Evolutionary conservation across 1,140 invertebrate species (phyloP), one percentile per base, ranked within the genome.

Genomic region (Leucophenga varia): DNA sequence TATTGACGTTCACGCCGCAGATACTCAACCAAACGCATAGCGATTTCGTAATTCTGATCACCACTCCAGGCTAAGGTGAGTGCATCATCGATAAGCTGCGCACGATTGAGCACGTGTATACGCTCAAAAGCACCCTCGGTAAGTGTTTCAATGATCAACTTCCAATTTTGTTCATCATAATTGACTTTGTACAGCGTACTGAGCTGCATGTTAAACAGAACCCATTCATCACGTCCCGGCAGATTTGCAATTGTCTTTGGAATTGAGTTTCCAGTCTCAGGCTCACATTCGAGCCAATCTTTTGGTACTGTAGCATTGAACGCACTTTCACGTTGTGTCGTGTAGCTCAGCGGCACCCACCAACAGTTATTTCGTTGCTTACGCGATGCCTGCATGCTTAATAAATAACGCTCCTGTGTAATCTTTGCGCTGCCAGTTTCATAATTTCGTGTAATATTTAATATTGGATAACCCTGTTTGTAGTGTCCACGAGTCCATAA

Each of bases 401-500:
- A 49, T 1, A 73, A 41, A 50, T 76, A 86, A 78, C 79, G 56
- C 28, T 60, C 43, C 49, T 87, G 85, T 18, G 71, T 75, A 4
- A 88, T 64, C 41, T 74, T 73, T 3, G 80, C 77, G 0, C 68
- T 74, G 25, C 78, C 78, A 7, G 77, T 76, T 1, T 57, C 47
- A 48, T 88, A 86, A 49, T 85, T 74, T 38, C 84, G 80, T 2
- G 61, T 81, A 3, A 92, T 81, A 1, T 76, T 86, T 4, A 94
- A 77, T 0, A 92, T 78, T 0, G 91, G 91, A 76, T 89, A 94
- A n/a, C 12, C 88, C 87, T 41, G 84, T 86, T 75, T 93, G 85
- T 17, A 84, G 77, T 3, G 88, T 88, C 91, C 91, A 95, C 0
- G 86, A 86, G 68, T 92, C 84, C 86, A 90, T 89, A 20, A 90